A percentile compares a stretch with the other conserved stretches of the same genome.
These are phyloP conservation scores for Oxygymnocypris stewartii DNA, from an alignment of 2,113 vertebrate genomes.

Conservation along the genomic window DNA sequence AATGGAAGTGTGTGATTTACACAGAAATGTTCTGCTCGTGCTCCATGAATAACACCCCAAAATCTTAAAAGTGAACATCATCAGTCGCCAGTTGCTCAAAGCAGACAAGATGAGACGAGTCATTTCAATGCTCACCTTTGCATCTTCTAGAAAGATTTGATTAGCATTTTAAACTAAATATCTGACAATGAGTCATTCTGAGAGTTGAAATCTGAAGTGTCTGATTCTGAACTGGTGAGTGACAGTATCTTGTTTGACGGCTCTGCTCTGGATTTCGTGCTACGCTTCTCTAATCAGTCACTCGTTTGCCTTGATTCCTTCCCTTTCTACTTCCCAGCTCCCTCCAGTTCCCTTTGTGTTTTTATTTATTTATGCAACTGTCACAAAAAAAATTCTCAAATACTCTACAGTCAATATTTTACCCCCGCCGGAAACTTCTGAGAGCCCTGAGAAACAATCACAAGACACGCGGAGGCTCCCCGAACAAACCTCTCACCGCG, in stretches of 20 bases:
- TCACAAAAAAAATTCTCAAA: conserved; percentile 33
- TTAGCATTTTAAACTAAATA: not conserved
- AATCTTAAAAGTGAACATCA: not conserved
- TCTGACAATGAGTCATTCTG: not conserved
- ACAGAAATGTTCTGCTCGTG: not conserved
- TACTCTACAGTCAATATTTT: conserved; percentile 59
- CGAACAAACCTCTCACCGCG: conserved; percentile 52
- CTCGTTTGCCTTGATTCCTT: conserved; percentile 37
- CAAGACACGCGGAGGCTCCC: conserved; percentile 46
- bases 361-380: conserved; percentile 29
- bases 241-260: not conserved
- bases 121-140: not conserved
- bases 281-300: conserved; percentile 58
- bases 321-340: conserved; percentile 32
- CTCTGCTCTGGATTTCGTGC: not conserved
- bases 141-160: not conserved
- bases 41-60: not conserved
- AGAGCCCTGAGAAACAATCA: conserved; percentile 62
- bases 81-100: not conserved
- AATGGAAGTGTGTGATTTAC: not conserved
- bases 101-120: not conserved
- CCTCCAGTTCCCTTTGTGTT: conserved; percentile 40
- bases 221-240: not conserved
- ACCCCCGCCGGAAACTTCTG: conserved; percentile 56
- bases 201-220: not conserved